Percentiles rank a stretch among this genome's conserved stretches.
Evolutionary conservation across 2,888 invertebrate genomes (phyloP).

Genomic region (Baronia brevicornis): DNA sequence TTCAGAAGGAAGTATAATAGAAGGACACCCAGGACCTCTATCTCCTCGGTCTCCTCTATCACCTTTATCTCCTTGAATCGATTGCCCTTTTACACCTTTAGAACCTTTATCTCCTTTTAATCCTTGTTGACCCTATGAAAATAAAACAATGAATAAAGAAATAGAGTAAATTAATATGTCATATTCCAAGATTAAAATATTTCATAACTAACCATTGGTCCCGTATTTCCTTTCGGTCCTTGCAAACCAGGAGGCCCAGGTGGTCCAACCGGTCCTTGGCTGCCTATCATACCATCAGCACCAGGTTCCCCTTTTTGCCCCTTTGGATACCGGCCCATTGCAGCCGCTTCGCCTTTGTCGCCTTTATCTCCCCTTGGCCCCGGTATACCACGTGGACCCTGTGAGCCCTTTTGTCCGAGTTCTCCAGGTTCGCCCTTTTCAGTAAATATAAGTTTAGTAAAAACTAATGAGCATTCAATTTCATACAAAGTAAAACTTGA

Average conservation of each 20-base stretch:
- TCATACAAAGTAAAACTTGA: not conserved
- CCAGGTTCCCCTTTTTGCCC: constrained; percentile 93
- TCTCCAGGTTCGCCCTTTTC: constrained; percentile 83
- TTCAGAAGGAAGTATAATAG: constrained; percentile 33
- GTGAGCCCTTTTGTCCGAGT: constrained; percentile 80
- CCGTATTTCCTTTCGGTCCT: constrained; percentile 78
- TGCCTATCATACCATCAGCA: constrained; percentile 81
- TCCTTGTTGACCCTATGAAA: constrained; percentile 80
- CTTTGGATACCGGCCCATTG: constrained; percentile 80
- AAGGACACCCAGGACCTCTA: constrained; percentile 59
- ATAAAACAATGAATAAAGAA: constrained; percentile 2
- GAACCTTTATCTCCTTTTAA: constrained; percentile 81
- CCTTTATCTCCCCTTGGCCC: constrained; percentile 81
- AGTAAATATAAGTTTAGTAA: constrained; percentile 13
- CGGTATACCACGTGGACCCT: constrained; percentile 85
- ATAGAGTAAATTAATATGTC: not conserved
- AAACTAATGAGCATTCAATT: constrained; percentile 1
- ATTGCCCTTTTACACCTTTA: constrained; percentile 76
- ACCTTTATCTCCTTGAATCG: constrained; percentile 76
- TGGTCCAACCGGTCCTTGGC: constrained; percentile 78
- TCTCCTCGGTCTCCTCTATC: constrained; percentile 75
- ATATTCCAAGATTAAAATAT: not conserved
- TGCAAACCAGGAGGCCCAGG: constrained; percentile 74
- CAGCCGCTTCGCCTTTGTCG: constrained; percentile 87
- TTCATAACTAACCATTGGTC: constrained; percentile 66